Percentiles rank a stretch among this genome's conserved stretches.
phyloP scores from a whole-genome alignment of 2,797 vertebrate genomes.

The Scyliorhinus canicula region DNA sequence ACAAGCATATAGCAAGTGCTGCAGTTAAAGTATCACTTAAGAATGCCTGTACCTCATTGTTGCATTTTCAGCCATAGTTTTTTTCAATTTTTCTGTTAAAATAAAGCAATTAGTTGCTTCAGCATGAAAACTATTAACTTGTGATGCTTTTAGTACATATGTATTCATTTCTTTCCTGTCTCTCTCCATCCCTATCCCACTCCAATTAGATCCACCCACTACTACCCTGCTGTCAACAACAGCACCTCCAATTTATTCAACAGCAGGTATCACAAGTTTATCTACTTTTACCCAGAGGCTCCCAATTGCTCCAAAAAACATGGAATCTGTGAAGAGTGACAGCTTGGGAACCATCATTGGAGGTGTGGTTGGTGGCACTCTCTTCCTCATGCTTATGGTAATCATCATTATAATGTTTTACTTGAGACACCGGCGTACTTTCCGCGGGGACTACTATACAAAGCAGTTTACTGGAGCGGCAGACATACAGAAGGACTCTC shows the following conservation, averaged over 20 bases:
- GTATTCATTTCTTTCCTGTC: constrained; percentile 71
- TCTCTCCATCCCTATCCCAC: constrained; percentile 78
- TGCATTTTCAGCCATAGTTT: background rate
- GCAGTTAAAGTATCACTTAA: background rate
- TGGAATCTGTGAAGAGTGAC: constrained; percentile 71
- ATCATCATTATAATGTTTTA: constrained; percentile 71
- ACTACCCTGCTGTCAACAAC: constrained; percentile 75
- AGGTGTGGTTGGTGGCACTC: constrained; percentile 78
- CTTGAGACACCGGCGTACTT: constrained; percentile 85
- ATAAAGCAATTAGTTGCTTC: background rate
- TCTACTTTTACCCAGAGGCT: constrained; percentile 63
- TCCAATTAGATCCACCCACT: constrained; percentile 88
- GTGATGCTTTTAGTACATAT: background rate
- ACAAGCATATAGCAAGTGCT: background rate
- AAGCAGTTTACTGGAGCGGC: constrained; percentile 94
- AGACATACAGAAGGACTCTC: constrained; percentile 96
- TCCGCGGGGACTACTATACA: constrained; percentile 96
- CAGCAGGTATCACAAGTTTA: constrained; percentile 65
- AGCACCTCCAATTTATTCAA: constrained; percentile 67
- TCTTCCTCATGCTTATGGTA: constrained; percentile 79
- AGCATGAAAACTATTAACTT: constrained; percentile 6
- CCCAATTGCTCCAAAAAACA: constrained; percentile 72
- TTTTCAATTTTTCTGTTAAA: background rate
- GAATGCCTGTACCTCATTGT: background rate
- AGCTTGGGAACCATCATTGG: constrained; percentile 79